Conservation (phyloP, 2,888 invertebrate species). For the Cerceris ruficornis region DNA sequence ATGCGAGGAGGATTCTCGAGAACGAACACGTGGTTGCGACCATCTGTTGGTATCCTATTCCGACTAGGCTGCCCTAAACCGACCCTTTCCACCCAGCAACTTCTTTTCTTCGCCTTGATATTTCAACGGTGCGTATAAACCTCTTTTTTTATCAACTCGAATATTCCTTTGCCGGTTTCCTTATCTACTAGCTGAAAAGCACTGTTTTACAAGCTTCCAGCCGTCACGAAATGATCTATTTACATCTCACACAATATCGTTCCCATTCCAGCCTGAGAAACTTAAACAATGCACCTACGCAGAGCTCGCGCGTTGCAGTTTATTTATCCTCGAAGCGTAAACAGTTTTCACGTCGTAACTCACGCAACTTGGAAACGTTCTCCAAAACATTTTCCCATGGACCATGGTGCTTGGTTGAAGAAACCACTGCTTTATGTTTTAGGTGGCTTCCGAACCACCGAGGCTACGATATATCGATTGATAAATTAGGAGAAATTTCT, state of each 20-base stretch:
- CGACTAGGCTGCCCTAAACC: conserved; percentile 35
- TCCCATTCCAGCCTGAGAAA: background rate
- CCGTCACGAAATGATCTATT: background rate
- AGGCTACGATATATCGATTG: too few species aligned
- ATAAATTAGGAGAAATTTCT: too few species aligned
- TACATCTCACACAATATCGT: background rate
- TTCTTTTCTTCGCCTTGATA: conserved; percentile 35
- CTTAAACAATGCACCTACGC: too few species aligned
- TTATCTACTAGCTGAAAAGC: too few species aligned
- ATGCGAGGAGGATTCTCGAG: conserved; percentile 67
- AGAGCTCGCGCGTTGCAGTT: too few species aligned
- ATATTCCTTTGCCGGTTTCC: too few species aligned
- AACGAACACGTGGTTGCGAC: conserved; percentile 75
- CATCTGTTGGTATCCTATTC: conserved; percentile 76
- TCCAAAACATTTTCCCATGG: too few species aligned
- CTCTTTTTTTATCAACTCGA: background rate
- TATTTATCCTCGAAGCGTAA: conserved; percentile 13
- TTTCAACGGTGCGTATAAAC: conserved; percentile 19
- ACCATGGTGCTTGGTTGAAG: too few species aligned
- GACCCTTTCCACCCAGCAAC: conserved; percentile 28
- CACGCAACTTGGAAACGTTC: too few species aligned
- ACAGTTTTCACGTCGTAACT: conserved; percentile 31
- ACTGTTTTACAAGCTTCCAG: too few species aligned
- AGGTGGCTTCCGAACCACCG: too few species aligned
- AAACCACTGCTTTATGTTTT: too few species aligned